A percentile compares a stretch with the other conserved stretches of the same genome.
phyloP scores from a whole-genome alignment of 2,888 invertebrate genomes.

The Chrysomela aeneicollis region DNA sequence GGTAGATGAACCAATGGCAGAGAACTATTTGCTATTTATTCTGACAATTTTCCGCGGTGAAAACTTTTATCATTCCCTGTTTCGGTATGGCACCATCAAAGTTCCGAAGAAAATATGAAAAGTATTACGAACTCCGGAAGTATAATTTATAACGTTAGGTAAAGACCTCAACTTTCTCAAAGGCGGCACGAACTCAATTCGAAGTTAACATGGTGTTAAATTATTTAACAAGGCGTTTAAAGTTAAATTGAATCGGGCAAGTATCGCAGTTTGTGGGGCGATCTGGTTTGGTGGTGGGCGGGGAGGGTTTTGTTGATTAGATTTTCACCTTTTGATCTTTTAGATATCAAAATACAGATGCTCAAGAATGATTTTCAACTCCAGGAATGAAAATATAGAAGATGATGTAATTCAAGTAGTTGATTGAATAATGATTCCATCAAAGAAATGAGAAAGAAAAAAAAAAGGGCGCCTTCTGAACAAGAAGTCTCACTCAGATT shows the following conservation, averaged over 20 bases:
- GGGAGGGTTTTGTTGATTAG: background rate
- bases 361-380: too few species aligned
- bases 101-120: background rate
- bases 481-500: too few species aligned
- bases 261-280: background rate
- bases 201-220: slow-evolving; percentile 5
- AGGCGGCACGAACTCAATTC: background rate
- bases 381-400: too few species aligned
- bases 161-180: background rate
- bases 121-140: background rate
- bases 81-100: background rate
- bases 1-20: too few species aligned
- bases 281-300: background rate
- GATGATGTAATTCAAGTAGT: too few species aligned
- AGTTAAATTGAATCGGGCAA: slow-evolving; percentile 5
- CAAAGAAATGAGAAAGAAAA: too few species aligned
- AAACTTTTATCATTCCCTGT: background rate
- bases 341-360: background rate
- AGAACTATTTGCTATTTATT: background rate
- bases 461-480: too few species aligned
- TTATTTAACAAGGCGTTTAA: background rate
- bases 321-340: slow-evolving; percentile 6
- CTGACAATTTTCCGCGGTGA: background rate
- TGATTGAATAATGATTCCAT: too few species aligned
- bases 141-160: background rate